These are phyloP conservation scores for Antigone vipio DNA, from an alignment of 2,113 vertebrate genomes.

Conservation along the genomic window DNA sequence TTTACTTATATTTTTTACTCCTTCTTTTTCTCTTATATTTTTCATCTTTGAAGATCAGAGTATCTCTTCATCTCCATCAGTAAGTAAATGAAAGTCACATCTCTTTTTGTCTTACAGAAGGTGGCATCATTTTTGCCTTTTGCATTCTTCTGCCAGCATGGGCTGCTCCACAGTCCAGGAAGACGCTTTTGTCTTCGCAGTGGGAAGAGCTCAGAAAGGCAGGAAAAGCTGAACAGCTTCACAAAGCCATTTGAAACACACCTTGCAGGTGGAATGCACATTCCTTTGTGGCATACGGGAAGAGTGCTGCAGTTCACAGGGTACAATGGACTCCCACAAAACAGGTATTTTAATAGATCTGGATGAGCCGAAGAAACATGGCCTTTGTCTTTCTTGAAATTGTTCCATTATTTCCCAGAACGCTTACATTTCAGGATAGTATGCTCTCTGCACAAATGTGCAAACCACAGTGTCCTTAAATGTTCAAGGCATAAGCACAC, in stretches of 20 bases:
- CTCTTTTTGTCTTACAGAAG: not conserved
- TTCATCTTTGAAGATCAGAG: not conserved
- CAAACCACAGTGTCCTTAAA: not conserved
- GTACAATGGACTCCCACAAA: not conserved
- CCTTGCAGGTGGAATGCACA: fast-evolving
- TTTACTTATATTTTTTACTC: no score
- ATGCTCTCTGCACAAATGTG: not conserved
- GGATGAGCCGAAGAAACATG: not conserved
- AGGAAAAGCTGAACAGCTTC: not conserved
- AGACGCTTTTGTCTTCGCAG: not conserved
- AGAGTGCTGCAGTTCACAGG: not conserved
- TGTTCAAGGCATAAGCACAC: not conserved
- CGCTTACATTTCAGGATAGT: not conserved
- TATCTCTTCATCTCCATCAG: not conserved
- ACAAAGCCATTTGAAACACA: not conserved
- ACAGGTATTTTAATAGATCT: not conserved
- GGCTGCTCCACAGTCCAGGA: not conserved
- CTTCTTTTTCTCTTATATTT: not conserved
- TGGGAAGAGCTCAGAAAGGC: not conserved
- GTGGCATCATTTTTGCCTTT: not conserved
- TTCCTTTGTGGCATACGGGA: not conserved
- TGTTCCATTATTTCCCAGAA: not conserved
- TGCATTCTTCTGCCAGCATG: not conserved
- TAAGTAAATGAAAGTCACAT: not conserved
- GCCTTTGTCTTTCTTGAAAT: not conserved